phyloP scores from a whole-genome alignment of 2,113 vertebrate genomes.

The Amblyopsis rosae region DNA sequence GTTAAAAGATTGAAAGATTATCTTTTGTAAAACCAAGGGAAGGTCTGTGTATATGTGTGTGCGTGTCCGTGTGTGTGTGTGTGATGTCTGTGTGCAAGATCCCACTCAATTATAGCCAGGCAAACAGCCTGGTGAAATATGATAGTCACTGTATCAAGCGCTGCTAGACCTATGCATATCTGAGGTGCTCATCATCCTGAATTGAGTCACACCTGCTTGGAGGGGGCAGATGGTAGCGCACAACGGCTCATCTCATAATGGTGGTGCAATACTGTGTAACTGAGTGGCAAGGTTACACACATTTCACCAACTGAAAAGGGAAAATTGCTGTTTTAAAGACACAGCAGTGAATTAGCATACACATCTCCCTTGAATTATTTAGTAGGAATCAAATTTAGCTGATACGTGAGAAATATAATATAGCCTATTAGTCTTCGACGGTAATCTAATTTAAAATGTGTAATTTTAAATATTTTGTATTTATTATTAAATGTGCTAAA shows the following conservation, averaged over 20 bases:
- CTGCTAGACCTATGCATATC: conserved; percentile 43
- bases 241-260: conserved; percentile 66
- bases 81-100: background rate
- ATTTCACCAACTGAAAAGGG: background rate
- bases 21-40: no score
- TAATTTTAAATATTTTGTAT: no score
- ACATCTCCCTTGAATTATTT: conserved; percentile 22
- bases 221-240: conserved; percentile 57
- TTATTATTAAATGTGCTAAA: no score
- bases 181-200: conserved; percentile 46
- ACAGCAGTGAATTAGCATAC: conserved; percentile 33
- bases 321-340: conserved; percentile 17
- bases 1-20: no score
- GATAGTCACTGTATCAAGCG: conserved; percentile 13
- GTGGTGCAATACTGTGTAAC: conserved; percentile 48
- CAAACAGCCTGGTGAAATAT: conserved; percentile 24
- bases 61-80: no score
- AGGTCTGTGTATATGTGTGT: no score
- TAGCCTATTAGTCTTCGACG: no score
- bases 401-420: no score
- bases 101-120: conserved; percentile 12
- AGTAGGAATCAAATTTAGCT: background rate
- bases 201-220: conserved; percentile 66
- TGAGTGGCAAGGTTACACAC: conserved; percentile 43
- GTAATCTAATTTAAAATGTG: no score